Base-by-base conservation (phyloP, 30 jellyfish, hydroid and myxozoan species). In the Morbakka virulenta region DNA sequence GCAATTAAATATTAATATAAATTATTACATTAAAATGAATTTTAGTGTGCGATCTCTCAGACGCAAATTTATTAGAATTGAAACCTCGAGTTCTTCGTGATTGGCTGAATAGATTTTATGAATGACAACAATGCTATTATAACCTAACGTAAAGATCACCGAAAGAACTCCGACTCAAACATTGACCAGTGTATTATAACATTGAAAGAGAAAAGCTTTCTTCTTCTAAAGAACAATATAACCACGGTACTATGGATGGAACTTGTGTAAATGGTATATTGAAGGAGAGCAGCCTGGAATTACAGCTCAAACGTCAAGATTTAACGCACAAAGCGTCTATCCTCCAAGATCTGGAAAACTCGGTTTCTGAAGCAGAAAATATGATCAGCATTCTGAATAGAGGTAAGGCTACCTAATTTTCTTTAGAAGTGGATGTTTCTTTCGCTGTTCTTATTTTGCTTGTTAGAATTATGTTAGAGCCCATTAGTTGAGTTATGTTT, bases 241-340 rank as follows among this genome's bases (percentile, higher is more conserved):
- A n/a, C n/a, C n/a, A n/a, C 69, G 25, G 79, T 81, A 85, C 72
- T 81, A 81, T 81, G 93, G 93, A 80, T 72, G 93, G 72, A 32
- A 52, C 72, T 68, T 81, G 72, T 64, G 31, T 76, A 68, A 70
- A 36, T 51, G 68, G 78, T 22, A 6, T 64, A 25, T 78, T 81
- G 20, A 81, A 85, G 65, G 87, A 79, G 64, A 81, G 62, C 3
- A 57, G 32, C 32, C 93, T 69, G 35, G 85, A 81, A 22, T 85
- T 69, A 52, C 93, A 76, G 27, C 69, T 68, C 51, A 83, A 74
- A 31, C 67, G 77, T 67, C 68, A 79, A 65, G 82, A 69, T 69
- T 81, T 32, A 76, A 17, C 85, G 35, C 93, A 81, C 32, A 61
- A 85, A 61, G 52, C 93, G 17, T 69, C 67, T 85, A 81, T 81